Evolutionary conservation across 2,888 invertebrate species (phyloP).

Genomic region (Oligia strigilis): DNA sequence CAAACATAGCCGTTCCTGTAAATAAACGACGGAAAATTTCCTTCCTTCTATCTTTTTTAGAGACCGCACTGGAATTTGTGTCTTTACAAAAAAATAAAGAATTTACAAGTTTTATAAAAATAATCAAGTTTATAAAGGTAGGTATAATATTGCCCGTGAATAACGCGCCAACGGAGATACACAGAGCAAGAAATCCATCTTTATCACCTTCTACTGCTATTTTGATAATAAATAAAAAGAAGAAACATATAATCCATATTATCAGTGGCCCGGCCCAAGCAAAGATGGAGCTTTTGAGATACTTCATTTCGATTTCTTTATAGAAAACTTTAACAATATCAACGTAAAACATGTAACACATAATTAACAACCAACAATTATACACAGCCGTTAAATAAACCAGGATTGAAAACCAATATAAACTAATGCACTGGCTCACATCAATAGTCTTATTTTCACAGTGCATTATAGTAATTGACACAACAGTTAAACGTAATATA

Average conservation of each 20-base stretch:
- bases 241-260: background rate
- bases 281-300: slow-evolving; percentile 25
- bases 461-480: slow-evolving; percentile 6
- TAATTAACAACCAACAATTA: slow-evolving; percentile 26
- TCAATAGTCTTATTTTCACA: background rate
- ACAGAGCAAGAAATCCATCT: background rate
- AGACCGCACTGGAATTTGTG: background rate
- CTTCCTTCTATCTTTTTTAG: slow-evolving; percentile 12
- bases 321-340: slow-evolving; percentile 35
- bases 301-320: background rate
- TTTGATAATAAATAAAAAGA: background rate
- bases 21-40: slow-evolving; percentile 6
- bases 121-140: background rate
- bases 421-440: background rate
- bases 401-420: background rate
- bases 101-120: slow-evolving; percentile 21
- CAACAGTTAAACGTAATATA: slow-evolving; percentile 6
- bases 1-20: slow-evolving; percentile 6
- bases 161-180: background rate
- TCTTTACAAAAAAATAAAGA: slow-evolving; percentile 11
- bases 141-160: slow-evolving; percentile 4
- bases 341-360: slow-evolving; percentile 28
- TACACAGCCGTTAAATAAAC: slow-evolving; percentile 14
- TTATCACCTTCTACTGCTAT: background rate
- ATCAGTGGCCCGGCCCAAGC: slow-evolving; percentile 9